Percentiles rank a stretch among this genome's conserved stretches.
These are phyloP conservation scores for Clostera curtula DNA, from an alignment of 2,888 invertebrate species.

Conservation along the genomic window DNA sequence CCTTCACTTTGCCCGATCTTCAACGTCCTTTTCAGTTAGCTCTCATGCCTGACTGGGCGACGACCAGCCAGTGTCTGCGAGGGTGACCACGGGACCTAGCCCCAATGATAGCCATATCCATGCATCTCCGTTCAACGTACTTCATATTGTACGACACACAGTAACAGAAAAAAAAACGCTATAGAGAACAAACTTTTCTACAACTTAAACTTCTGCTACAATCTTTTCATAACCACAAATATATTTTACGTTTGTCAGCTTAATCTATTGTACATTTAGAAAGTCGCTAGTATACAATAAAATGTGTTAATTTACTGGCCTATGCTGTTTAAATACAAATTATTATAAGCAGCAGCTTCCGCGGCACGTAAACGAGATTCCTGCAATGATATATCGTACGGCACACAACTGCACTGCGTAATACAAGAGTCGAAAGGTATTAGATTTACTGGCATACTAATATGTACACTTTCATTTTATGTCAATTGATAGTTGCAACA, in stretches of 20 bases:
- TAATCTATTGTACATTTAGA: conserved; percentile 1
- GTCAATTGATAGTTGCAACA: too few species aligned
- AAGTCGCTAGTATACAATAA: background rate
- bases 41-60: too few species aligned
- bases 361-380: conserved; percentile 22
- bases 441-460: conserved; percentile 32
- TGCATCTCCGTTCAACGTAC: too few species aligned
- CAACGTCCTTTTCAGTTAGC: too few species aligned
- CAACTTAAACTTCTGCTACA: too few species aligned
- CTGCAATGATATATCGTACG: conserved; percentile 17
- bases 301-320: background rate
- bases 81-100: too few species aligned
- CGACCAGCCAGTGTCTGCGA: too few species aligned
- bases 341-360: conserved; percentile 22
- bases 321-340: conserved; percentile 17
- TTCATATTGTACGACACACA: background rate
- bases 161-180: conserved; percentile 7
- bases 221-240: conserved; percentile 5
- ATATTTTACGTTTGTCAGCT: background rate
- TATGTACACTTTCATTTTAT: too few species aligned
- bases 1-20: too few species aligned
- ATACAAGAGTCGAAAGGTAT: conserved; percentile 38
- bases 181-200: conserved; percentile 13
- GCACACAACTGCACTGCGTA: conserved; percentile 19
- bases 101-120: too few species aligned